phyloP scores from a whole-genome alignment of 2,888 invertebrate species.

The Bruchidius siliquastri region DNA sequence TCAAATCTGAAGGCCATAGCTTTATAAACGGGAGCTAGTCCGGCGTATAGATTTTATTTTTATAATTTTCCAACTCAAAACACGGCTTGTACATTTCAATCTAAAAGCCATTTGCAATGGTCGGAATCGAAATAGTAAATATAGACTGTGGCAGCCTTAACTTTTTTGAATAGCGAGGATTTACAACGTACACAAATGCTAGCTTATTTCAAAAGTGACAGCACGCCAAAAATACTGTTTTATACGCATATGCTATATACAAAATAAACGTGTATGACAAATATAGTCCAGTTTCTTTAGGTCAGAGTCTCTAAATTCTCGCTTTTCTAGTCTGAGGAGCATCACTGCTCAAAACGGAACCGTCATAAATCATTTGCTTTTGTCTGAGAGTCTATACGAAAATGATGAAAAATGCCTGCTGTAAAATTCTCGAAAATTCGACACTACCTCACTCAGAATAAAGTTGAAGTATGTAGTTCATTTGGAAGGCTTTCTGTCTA shows the following conservation, averaged over 20 bases:
- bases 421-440: no score
- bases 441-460: no score
- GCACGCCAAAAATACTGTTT: conserved; percentile 36
- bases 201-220: conserved; percentile 37
- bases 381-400: no score
- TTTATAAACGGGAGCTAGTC: neutral
- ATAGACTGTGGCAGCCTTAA: conserved; percentile 23
- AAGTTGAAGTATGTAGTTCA: no score
- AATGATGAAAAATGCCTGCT: no score
- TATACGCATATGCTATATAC: conserved; percentile 26
- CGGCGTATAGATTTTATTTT: neutral
- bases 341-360: no score
- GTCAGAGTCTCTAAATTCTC: no score
- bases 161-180: conserved; percentile 34
- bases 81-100: conserved; percentile 1
- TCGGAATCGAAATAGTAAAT: conserved; percentile 23
- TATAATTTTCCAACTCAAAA: neutral
- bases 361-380: no score
- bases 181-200: conserved; percentile 39
- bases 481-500: no score
- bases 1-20: neutral
- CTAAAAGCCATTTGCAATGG: conserved; percentile 2
- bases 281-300: conserved; percentile 10
- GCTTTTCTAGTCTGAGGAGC: no score
- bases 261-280: conserved; percentile 27